Percentiles rank a stretch among this genome's conserved stretches.
These are phyloP conservation scores for Ondatra zibethicus DNA, from an alignment of 2,113 vertebrate genomes.

Conservation along the genomic window DNA sequence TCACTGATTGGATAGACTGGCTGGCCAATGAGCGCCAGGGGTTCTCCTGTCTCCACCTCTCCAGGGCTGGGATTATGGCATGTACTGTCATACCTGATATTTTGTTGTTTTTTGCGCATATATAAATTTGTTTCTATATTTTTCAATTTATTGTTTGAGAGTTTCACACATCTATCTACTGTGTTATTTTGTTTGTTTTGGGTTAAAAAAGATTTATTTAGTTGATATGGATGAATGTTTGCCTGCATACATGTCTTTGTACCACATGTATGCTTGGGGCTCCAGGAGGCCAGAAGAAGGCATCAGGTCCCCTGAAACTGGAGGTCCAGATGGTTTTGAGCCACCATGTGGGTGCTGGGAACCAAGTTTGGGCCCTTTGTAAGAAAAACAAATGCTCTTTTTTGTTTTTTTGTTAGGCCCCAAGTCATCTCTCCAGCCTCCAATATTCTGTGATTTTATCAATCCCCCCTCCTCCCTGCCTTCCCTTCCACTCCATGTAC, in stretches of 20 bases:
- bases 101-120: not conserved
- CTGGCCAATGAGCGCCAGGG: not conserved
- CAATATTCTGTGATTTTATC: not conserved
- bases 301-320: not conserved
- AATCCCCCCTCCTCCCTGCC: not conserved
- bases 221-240: not conserved
- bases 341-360: not conserved
- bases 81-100: not conserved
- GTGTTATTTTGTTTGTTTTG: not conserved
- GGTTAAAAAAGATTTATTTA: not conserved
- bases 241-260: not conserved
- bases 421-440: not conserved
- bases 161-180: not conserved
- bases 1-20: not conserved
- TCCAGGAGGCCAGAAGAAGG: not conserved
- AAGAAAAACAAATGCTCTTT: not conserved
- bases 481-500: not conserved
- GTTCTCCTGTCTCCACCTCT: not conserved
- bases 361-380: not conserved
- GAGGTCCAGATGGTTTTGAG: not conserved
- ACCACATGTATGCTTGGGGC: not conserved
- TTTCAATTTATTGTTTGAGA: not conserved
- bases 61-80: not conserved
- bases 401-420: no score
- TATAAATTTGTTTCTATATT: not conserved